Percentiles rank a stretch among this genome's conserved stretches.
These are phyloP conservation scores for Leistus spinibarbis DNA, from an alignment of 2,888 invertebrate species.

Conservation along the genomic window DNA sequence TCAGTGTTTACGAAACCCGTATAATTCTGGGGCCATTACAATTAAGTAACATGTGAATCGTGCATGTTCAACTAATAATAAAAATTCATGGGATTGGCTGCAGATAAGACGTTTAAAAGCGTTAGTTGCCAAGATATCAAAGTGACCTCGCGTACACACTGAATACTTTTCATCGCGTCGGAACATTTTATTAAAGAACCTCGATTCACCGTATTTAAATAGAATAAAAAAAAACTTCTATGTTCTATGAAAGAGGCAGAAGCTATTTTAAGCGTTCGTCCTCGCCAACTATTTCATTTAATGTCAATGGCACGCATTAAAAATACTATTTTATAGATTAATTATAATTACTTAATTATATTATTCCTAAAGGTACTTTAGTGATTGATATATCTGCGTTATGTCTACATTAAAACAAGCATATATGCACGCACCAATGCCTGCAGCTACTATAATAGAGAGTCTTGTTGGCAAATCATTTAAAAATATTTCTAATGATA, in stretches of 20 bases:
- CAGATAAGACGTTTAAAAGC: slow-evolving; percentile 10
- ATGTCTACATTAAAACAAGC: too few species aligned
- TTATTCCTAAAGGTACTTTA: too few species aligned
- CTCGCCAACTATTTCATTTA: not conserved
- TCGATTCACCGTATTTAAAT: not conserved
- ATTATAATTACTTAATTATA: too few species aligned
- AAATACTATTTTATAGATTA: too few species aligned
- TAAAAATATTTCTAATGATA: too few species aligned
- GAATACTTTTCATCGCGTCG: not conserved
- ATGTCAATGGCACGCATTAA: too few species aligned
- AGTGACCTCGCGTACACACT: slow-evolving; percentile 2
- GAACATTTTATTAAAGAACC: not conserved
- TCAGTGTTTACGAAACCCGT: too few species aligned
- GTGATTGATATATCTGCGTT: too few species aligned
- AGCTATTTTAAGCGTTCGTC: not conserved
- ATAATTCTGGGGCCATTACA: slow-evolving; percentile 10
- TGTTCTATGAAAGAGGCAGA: too few species aligned
- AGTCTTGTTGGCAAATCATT: too few species aligned
- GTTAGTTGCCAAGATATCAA: not conserved
- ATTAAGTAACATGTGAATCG: slow-evolving; percentile 28
- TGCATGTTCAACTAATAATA: slow-evolving; percentile 24
- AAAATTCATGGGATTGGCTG: slow-evolving; percentile 22
- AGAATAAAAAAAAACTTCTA: not conserved
- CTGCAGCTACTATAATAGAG: too few species aligned
- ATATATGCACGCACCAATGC: too few species aligned